Evolutionary conservation across 2,888 invertebrate genomes (phyloP), one percentile per base, ranked within the genome.

Genomic region (Sisyra terminalis): DNA sequence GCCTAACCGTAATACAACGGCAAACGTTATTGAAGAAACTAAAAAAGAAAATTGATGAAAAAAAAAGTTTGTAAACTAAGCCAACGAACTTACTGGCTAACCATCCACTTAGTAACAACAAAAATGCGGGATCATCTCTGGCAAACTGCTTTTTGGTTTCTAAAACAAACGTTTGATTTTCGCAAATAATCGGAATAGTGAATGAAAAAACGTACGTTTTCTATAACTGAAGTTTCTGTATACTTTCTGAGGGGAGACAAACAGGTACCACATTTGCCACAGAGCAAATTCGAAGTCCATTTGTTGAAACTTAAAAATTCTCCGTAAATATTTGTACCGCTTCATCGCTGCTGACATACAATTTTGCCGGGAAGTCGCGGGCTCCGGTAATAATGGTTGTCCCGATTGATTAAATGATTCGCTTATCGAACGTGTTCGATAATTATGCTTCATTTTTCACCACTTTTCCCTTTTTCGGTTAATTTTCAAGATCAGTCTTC

Each of bases 261-360:
- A 87, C 47, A 98, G 67, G 60, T 94, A 94, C 0, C 94, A 63
- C 90, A 97, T 96, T 71, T 98, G 97, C 97, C 97, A 98, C n/a
- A 85, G 69, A 0, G 97, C 97, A 67, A 93, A 97, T 60, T 98
- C 94, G 66, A 98, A 98, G 65, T 98, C 97, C 97, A 98, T 98
- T 66, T 97, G 96, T 55, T 87, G 78, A 57, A 93, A 92, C 62
- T 88, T 86, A 46, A 89, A 70, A 46, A 92, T 64, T 55, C 89
- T 73, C 50, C 86, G 67, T 41, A 93, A 65, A 63, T 90, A 90
- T 66, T 85, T 84, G 64, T 85, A 86, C 47, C 85, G 73, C 65
- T 93, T 92, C 35, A 85, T 80, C 34, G 89, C 81, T 2, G 90
- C 92, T 45, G 85, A 81, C 53, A 82, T 78, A 52, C 79, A 79